Base-by-base conservation (phyloP, 2,113 vertebrate genomes). In the Eupsittula cactorum region DNA sequence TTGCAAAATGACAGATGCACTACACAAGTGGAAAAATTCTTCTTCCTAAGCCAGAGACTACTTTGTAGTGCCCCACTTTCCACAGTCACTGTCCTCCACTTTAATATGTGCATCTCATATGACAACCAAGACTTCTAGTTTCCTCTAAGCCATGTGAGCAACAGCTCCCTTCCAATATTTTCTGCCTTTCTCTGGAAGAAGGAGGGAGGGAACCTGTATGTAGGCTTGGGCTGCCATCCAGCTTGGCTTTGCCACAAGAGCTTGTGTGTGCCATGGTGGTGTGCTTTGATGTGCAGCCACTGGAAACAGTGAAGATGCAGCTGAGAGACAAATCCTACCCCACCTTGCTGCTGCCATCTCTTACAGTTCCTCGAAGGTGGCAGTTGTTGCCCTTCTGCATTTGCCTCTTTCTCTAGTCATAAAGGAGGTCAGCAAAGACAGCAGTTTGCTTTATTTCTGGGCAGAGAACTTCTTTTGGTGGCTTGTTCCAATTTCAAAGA, bases 281-380 rank as follows among this genome's bases (percentile, higher is more conserved):
- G 25, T 9, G 27, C 13, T 4, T 1, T 25, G 42, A 37, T 0
- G 0, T 12, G 8, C 29, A 41, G 46, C 28, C 78, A 5, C 31
- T 46, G 62, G 47, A 47, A 55, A 60, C 8, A 64, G 70, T 21
- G 42, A 85, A 29, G 44, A 24, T 33, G 67, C 31, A 17, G 39
- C 18, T 37, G 39, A n/a, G n/a, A 67, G 14, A 49, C 28, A 44
- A 81, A 53, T 50, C 46, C 25, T 46, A 33, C 24, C 52, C 50
- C 60, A 1, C 47, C 23, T 65, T 2, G 0, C 69, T 63, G 37
- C 70, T 84, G 37, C 31, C 1, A 0, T n/a, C 60, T 53, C 42
- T 31, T 28, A 17, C 1, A 1, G 24, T 63, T 78, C 17, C 62
- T 71, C n/a, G 3, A 20, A 59, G 42, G 52, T 46, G 25, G 13